These are phyloP conservation scores for Prosopocoilus inquinatus DNA, from an alignment of 2,888 invertebrate genomes.

Conservation along the genomic window DNA sequence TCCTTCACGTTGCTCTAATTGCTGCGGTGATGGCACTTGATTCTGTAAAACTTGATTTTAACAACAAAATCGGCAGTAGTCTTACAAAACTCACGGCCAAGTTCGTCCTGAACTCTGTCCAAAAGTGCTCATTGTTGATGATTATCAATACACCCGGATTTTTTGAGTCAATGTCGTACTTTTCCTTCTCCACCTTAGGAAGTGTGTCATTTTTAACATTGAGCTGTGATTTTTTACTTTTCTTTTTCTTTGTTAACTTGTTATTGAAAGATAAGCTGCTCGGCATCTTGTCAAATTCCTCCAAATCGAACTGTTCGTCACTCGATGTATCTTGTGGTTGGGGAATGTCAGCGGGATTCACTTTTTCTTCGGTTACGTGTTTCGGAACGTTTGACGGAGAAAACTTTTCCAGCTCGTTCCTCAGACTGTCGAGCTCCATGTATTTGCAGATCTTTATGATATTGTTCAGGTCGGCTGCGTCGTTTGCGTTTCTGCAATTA, in stretches of 20 bases:
- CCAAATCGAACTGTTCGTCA: neutral
- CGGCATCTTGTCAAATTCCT: neutral
- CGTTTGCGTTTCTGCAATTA: conserved; percentile 26
- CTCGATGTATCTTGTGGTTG: neutral
- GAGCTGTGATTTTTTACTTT: neutral
- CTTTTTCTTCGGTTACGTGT: neutral
- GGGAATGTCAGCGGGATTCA: neutral
- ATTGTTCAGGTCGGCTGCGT: conserved; percentile 18
- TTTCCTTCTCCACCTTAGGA: conserved; percentile 8
- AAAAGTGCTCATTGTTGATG: conserved; percentile 47
- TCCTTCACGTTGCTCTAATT: conserved; percentile 44
- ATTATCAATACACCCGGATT: conserved; percentile 47
- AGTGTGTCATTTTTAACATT: neutral
- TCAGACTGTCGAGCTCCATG: conserved; percentile 32
- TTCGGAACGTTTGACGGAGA: neutral
- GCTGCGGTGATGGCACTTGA: conserved; percentile 24
- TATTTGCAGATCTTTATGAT: conserved; percentile 35
- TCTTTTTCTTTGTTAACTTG: neutral
- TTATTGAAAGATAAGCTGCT: neutral
- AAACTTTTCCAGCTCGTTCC: conserved; percentile 22
- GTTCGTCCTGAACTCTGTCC: conserved; percentile 32
- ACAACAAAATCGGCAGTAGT: neutral
- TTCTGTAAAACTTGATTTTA: conserved; percentile 31
- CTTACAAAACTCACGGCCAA: conserved; percentile 18
- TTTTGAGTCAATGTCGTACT: conserved; percentile 36